Percentiles rank a stretch among this genome's conserved stretches.
These are phyloP conservation scores for Pheucticus melanocephalus DNA, from an alignment of 2,113 vertebrate genomes.

Conservation along the genomic window DNA sequence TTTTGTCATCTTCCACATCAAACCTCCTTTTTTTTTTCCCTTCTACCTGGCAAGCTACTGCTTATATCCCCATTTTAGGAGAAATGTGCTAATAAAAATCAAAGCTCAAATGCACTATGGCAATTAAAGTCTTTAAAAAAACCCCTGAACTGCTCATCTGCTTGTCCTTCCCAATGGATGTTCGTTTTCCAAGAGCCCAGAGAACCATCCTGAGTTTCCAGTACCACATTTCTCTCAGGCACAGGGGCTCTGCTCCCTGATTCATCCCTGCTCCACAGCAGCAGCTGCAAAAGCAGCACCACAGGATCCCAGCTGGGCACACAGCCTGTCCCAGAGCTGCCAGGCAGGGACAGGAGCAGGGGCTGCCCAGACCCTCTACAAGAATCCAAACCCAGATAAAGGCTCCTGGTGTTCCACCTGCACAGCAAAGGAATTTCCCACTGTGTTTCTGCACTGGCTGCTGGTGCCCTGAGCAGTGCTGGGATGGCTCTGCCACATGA, in stretches of 20 bases:
- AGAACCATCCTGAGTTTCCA: background rate
- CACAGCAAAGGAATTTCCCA: background rate
- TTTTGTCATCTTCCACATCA: background rate
- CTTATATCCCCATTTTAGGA: background rate
- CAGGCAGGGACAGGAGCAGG: background rate
- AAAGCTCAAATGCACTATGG: background rate
- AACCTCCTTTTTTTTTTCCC: no score
- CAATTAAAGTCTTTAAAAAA: background rate
- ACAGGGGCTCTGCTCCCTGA: background rate
- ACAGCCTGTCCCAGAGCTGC: background rate
- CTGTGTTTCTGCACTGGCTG: background rate
- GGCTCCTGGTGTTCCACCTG: background rate
- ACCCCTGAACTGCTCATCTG: background rate
- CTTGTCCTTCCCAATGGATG: background rate
- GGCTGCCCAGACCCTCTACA: background rate
- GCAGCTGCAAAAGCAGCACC: background rate
- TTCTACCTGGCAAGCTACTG: background rate
- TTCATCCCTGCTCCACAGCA: background rate
- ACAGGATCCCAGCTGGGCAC: background rate
- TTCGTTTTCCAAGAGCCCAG: background rate
- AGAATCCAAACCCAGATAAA: background rate
- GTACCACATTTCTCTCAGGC: background rate
- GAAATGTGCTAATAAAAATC: background rate
- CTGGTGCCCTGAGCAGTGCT: background rate
- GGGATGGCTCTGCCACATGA: rapidly evolving